Base-by-base conservation (phyloP, 2,797 vertebrate species). In the Parauchenoglanis punctatus region DNA sequence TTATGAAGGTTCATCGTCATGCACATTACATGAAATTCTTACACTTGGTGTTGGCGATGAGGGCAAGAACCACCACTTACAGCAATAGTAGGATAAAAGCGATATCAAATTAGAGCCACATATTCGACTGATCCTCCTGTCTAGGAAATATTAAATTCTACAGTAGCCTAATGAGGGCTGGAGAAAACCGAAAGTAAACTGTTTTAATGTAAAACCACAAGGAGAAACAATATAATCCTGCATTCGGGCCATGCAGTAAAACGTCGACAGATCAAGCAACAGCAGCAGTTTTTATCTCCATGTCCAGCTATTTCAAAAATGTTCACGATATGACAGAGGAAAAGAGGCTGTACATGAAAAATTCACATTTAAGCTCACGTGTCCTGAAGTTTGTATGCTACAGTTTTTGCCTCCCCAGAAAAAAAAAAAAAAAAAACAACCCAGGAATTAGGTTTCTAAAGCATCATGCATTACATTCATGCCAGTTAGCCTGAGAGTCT, bases 21-120 rank as follows among this genome's bases (percentile, higher is more conserved):
- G 31, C 10, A 49, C 82, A 25, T 87, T 78, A 83, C 83, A 40
- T 49, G 72, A 67, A 75, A 77, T 67, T 84, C 31, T 54, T 72
- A 28, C 46, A 73, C 8, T 0, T 20, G 58, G 59, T 72, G 49
- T 76, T 86, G 49, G 49, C 6, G 7, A 49, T 49, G 7, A 49
- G 49, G 49, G 40, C 7, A 44, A 31, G 40, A 59, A 40, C 18
- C 54, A 6, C 3, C 6, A 58, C 12, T n/a, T 81, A 17, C 0
- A 63, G 58, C 58, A 63, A 81, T 0, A 15, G 17, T 13, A 75
- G 40, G 49, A 49, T 75, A 1, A 75, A 46, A 44, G 4, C 6
- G 8, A 73, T 46, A 12, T 25, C 20, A 2, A 25, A 75, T 13
- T 0, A 13, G 49, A 31, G 7, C 6, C n/a, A 7, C 46, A 56